Conservation (phyloP, 2,888 invertebrate genomes). For the Parnassius glacialis region DNA sequence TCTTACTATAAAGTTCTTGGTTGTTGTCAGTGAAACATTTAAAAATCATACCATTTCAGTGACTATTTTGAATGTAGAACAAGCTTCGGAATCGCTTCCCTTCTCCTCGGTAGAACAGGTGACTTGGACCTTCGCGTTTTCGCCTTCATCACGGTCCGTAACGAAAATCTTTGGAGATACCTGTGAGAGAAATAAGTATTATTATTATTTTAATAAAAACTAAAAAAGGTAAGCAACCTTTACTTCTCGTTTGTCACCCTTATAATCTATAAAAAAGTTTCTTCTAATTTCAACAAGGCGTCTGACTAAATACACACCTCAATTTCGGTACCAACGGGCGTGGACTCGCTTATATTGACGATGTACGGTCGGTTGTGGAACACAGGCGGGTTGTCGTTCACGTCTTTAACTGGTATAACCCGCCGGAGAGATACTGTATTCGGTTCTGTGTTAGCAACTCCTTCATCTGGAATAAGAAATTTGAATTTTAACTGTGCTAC, state of each 20-base stretch:
- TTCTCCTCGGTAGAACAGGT: slow-evolving; percentile 81
- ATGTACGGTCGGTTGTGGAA: slow-evolving; percentile 88
- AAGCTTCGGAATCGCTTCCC: slow-evolving; percentile 84
- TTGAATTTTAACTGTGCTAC: not conserved
- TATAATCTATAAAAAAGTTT: no score
- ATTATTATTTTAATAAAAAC: no score
- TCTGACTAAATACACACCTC: slow-evolving; percentile 52
- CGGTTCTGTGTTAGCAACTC: slow-evolving; percentile 85
- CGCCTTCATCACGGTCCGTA: slow-evolving; percentile 86
- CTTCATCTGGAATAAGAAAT: slow-evolving; percentile 80
- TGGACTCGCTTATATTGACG: slow-evolving; percentile 85
- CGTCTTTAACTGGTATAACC: slow-evolving; percentile 88
- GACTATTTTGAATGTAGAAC: slow-evolving; percentile 84
- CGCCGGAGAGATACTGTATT: slow-evolving; percentile 89
- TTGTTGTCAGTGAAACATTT: not conserved
- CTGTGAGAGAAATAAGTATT: slow-evolving; percentile 39
- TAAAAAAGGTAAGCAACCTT: no score
- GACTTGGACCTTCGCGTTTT: slow-evolving; percentile 85
- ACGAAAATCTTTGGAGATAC: slow-evolving; percentile 83
- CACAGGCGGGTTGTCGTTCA: slow-evolving; percentile 89
- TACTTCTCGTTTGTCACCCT: no score
- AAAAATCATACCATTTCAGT: slow-evolving; percentile 80
- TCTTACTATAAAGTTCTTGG: not conserved
- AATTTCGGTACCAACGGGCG: slow-evolving; percentile 83
- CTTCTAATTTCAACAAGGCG: no score